A percentile compares a stretch with the other conserved stretches of the same genome.
These are phyloP conservation scores for Parauchenoglanis ngamensis DNA, from an alignment of 2,797 vertebrate genomes.

Conservation along the genomic window DNA sequence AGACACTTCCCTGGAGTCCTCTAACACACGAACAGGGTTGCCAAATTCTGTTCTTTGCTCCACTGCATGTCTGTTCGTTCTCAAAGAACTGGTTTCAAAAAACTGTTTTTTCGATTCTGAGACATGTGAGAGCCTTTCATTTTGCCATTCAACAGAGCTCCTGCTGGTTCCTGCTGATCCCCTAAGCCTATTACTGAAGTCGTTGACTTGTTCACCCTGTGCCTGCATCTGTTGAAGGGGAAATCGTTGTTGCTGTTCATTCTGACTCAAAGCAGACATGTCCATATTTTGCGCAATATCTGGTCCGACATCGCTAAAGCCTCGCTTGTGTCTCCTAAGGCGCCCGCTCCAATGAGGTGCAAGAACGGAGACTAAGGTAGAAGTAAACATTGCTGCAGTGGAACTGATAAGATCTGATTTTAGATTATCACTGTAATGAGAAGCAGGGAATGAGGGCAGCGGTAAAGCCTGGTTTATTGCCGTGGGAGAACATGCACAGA, in stretches of 20 bases:
- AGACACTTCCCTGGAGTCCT: slow-evolving; percentile 29
- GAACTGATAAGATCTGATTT: slow-evolving; percentile 21
- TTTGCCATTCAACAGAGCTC: slow-evolving; percentile 64
- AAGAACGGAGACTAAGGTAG: slow-evolving; percentile 74
- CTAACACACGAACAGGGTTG: slow-evolving; percentile 24
- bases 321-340: slow-evolving; percentile 65
- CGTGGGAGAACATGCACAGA: slow-evolving; percentile 25
- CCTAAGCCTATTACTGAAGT: slow-evolving; percentile 51
- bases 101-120: slow-evolving; percentile 56
- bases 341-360: slow-evolving; percentile 71
- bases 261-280: slow-evolving; percentile 22
- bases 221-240: slow-evolving; percentile 47
- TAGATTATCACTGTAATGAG: slow-evolving; percentile 12
- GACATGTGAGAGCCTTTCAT: slow-evolving; percentile 61
- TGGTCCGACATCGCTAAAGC: slow-evolving; percentile 37
- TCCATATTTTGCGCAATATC: slow-evolving; percentile 59
- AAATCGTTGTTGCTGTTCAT: slow-evolving; percentile 45
- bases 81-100: slow-evolving; percentile 62
- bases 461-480: slow-evolving; percentile 37
- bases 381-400: slow-evolving; percentile 70
- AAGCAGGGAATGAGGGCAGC: slow-evolving; percentile 24
- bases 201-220: slow-evolving; percentile 44
- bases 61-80: slow-evolving; percentile 51
- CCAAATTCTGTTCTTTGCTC: slow-evolving; percentile 52
- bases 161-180: slow-evolving; percentile 54